Base-by-base conservation (phyloP, 2,797 vertebrate species). In the Prunella strophiata region DNA sequence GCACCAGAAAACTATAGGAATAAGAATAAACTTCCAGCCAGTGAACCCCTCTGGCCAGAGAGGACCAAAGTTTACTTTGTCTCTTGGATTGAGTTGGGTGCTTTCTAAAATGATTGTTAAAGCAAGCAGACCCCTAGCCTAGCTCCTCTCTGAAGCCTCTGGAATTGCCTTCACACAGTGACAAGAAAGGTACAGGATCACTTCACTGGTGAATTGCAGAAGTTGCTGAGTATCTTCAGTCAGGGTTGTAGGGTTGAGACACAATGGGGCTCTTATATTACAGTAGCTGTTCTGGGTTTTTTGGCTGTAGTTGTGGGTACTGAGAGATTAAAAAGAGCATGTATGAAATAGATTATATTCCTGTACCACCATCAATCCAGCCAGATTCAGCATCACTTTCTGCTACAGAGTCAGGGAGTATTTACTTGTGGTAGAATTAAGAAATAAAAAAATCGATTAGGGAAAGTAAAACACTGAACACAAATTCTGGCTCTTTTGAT, bases 401-500 rank as follows among this genome's bases (percentile, higher is more conserved):
- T 74, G 26, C 40, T 78, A 76, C 36, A 58, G 79, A 77, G 43
- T 74, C 66, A 83, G 30, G 20, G 26, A 80, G 7, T 58, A 54
- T 72, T 91, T 77, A 57, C 29, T 73, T 36, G 26, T 51, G 29
- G 11, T 55, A 89, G 51, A 82, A 75, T 74, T 62, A 71, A 75
- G 74, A 96, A 93, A 89, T 65, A 51, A 61, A 95, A 23, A 92
- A 77, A 62, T 52, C 95, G 18, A 13, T 78, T 82, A 52, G 26
- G 45, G 32, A 59, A 86, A 42, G 72, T 84, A 94, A 92, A 78
- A 85, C 71, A 93, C 51, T 36, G 61, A 61, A 66, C 52, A 65
- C 5, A 84, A 68, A 52, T 59, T 97, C 81, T 92, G 85, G 7
- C 38, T 95, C 82, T 95, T 96, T 82, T 94, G 66, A 84, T 66